phyloP scores from a whole-genome alignment of 2,113 vertebrate genomes.

The Budorcas taxicolor region DNA sequence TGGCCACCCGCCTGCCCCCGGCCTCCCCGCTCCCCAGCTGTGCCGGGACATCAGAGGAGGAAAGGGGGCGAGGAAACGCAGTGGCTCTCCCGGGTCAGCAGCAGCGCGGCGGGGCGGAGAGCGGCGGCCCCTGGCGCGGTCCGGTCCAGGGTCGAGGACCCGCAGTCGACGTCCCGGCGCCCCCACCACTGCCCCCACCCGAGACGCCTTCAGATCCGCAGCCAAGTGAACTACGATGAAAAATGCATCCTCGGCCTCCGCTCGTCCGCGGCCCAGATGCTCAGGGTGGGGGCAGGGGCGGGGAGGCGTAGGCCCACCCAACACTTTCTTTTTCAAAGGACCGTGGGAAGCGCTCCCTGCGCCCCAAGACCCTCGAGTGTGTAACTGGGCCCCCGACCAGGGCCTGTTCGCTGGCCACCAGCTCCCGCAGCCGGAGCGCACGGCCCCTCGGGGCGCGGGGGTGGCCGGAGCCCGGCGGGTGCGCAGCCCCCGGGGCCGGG shows the following conservation, averaged over 20 bases:
- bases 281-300: not conserved
- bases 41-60: not conserved
- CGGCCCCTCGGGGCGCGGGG: not conserved
- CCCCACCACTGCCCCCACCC: slow-evolving; percentile 1
- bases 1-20: not conserved
- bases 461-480: not conserved
- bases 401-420: not conserved
- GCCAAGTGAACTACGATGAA: slow-evolving; percentile 73
- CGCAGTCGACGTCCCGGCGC: not conserved
- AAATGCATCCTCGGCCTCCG: slow-evolving; percentile 75
- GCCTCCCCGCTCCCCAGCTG: not conserved
- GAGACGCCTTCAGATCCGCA: slow-evolving; percentile 62
- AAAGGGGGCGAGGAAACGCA: not conserved
- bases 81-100: not conserved
- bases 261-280: slow-evolving; percentile 66
- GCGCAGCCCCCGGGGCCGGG: not conserved
- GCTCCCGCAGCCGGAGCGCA: not conserved
- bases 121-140: slow-evolving; percentile 15
- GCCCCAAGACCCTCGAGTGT: not conserved
- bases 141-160: not conserved
- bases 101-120: not conserved
- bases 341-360: not conserved
- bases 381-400: not conserved
- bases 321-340: not conserved
- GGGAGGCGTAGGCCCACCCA: too few relatives aligned